Evolutionary conservation across 2,113 vertebrate genomes (phyloP).

Genomic region (Lontra canadensis): DNA sequence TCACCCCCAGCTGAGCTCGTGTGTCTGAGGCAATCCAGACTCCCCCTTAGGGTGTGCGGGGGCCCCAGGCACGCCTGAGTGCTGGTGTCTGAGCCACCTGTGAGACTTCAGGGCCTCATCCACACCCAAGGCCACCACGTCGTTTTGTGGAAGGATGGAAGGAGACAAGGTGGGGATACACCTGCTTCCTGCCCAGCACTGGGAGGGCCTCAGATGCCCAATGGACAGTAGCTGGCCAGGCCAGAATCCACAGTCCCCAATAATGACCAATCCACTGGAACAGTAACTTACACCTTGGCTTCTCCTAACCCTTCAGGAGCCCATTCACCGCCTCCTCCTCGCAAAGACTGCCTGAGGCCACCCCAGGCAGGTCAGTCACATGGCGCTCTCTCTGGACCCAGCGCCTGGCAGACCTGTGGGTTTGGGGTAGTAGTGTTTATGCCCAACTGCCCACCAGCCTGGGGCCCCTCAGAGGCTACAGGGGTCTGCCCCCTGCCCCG

Average conservation of each 20-base stretch:
- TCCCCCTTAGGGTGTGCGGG: fast-evolving
- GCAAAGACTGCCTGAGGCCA: background rate
- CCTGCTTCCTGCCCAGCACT: background rate
- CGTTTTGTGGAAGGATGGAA: background rate
- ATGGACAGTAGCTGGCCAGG: background rate
- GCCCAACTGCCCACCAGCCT: background rate
- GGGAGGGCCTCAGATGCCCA: background rate
- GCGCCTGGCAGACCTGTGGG: background rate
- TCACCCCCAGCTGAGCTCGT: background rate
- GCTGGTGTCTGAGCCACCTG: background rate
- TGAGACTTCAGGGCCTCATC: background rate
- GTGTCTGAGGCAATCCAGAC: background rate
- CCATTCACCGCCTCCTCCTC: background rate
- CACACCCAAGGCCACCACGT: background rate
- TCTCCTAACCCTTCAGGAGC: background rate
- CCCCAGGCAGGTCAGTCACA: fast-evolving
- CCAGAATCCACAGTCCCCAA: fast-evolving
- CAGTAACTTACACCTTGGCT: background rate
- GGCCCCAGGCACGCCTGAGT: background rate
- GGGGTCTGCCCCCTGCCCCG: too few relatives aligned
- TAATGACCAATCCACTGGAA: background rate
- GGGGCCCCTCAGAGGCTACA: background rate
- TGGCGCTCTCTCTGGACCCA: background rate
- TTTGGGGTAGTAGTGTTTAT: background rate
- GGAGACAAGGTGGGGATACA: background rate